Evolutionary conservation across 2,888 invertebrate genomes (phyloP), one percentile per base, ranked within the genome.

Genomic region (Leuctra nigra): DNA sequence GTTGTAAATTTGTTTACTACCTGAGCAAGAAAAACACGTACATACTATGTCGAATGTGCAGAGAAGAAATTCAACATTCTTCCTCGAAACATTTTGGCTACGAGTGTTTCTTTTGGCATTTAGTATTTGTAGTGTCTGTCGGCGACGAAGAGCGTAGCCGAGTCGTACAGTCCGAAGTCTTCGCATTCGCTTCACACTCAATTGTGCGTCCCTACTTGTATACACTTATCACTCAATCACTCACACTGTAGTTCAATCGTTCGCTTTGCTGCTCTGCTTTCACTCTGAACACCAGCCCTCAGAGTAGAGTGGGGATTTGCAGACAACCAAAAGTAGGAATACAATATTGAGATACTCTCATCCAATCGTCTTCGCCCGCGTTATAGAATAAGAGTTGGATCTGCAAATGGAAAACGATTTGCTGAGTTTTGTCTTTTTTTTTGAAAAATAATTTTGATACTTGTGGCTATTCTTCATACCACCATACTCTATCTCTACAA

Each of bases 311-410:
- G 64, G 63, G 64, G 61, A 61, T 62, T 63, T 63, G 64, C 65
- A 64, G 63, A 66, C 61, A 66, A 66, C 64, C 63, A 64, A 65
- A 64, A 62, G 63, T 62, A 64, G 62, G 64, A 65, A 61, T 61
- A 63, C 48, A 54, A 59, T 57, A 58, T 58, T 58, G 59, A 61
- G 59, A 62, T 61, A 60, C 56, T 59, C 56, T 60, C 59, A 55
- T 59, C 59, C 54, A 58, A 59, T 57, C 58, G 55, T 60, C 61
- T 60, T 60, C 61, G 52, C 57, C 59, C 59, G 59, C 54, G 48
- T 54, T 57, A 54, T 56, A 58, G 54, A 53, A 59, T 56, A 56
- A 53, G 57, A 59, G 61, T 56, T 57, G 60, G 60, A 62, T 62
- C 61, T 62, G 61, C 47, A 61, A 61, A 59, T 54, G 61, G 60